Evolutionary conservation across 1,140 invertebrate genomes (phyloP).

Genomic region (Cydia strobilella): DNA sequence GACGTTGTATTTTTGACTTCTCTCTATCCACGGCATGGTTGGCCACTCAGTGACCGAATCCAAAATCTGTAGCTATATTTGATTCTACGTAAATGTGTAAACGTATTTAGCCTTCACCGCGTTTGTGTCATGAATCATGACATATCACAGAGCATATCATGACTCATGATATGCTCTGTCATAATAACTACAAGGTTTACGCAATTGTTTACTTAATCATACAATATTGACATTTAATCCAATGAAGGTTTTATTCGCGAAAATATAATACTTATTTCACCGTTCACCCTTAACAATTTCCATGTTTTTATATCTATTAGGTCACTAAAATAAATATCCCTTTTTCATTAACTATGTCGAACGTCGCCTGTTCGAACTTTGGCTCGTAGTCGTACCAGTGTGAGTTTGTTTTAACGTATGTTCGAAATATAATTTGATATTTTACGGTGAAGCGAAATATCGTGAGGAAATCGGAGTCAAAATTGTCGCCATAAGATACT

Average conservation of each 20-base stretch:
- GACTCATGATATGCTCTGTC: constrained; percentile 1
- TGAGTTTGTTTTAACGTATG: too few species aligned
- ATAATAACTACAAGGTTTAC: constrained; percentile 16
- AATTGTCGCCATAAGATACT: too few species aligned
- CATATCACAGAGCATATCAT: too few species aligned
- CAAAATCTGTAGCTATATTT: constrained; percentile 3
- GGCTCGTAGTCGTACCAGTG: too few species aligned
- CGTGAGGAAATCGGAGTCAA: too few species aligned
- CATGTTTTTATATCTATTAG: too few species aligned
- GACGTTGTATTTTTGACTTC: constrained; percentile 25
- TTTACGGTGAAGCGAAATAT: too few species aligned
- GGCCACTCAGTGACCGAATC: background rate
- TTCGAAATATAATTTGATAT: background rate
- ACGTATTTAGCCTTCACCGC: constrained; percentile 19
- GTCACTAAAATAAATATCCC: too few species aligned
- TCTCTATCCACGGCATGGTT: background rate
- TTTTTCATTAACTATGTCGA: too few species aligned
- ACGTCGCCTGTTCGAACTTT: too few species aligned
- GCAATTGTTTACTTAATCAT: constrained; percentile 15
- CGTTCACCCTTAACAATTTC: background rate
- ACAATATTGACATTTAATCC: background rate
- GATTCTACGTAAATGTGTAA: constrained; percentile 6
- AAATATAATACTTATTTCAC: background rate
- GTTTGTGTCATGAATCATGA: constrained; percentile 19
- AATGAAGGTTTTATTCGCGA: background rate